phyloP scores from a whole-genome alignment of 30 jellyfish, hydroid and myxozoan genomes.

The Aurelia aurita region DNA sequence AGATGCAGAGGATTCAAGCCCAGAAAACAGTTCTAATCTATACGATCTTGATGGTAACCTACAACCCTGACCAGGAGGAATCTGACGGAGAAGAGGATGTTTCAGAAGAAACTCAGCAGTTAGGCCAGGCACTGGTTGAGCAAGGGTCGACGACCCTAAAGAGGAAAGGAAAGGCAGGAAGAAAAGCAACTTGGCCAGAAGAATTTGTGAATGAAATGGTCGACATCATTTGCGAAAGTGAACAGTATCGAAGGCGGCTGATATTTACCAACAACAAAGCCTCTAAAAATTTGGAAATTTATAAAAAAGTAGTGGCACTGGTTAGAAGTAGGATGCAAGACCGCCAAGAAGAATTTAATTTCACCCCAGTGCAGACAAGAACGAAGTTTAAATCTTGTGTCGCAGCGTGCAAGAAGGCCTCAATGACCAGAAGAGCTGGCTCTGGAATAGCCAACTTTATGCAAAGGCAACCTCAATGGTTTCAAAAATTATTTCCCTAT shows the following conservation, averaged over 20 bases:
- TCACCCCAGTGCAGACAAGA: conserved; percentile 25
- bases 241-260: conserved; percentile 27
- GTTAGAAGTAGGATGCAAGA: conserved; percentile 35
- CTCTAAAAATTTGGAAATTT: conserved; percentile 26
- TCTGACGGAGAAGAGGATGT: conserved; percentile 16
- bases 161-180: conserved; percentile 36
- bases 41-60: neutral
- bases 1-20: conserved; percentile 5
- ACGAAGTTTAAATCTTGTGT: conserved; percentile 30
- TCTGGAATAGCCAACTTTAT: conserved; percentile 52
- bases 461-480: conserved; percentile 33
- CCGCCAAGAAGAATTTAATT: conserved; percentile 27
- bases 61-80: conserved; percentile 8
- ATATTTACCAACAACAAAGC: conserved; percentile 36
- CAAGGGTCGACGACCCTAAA: conserved; percentile 10
- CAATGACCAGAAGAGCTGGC: conserved; percentile 35
- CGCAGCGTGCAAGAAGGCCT: conserved; percentile 46
- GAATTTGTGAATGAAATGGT: conserved; percentile 14
- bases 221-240: conserved; percentile 16
- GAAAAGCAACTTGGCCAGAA: conserved; percentile 37
- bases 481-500: conserved; percentile 27
- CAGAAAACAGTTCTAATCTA: neutral
- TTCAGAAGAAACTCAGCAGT: conserved; percentile 16
- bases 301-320: conserved; percentile 21
- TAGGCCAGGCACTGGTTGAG: conserved; percentile 15